These are phyloP conservation scores for Pseudanteris insignis DNA, from an alignment of 2,888 invertebrate genomes.

Conservation along the genomic window DNA sequence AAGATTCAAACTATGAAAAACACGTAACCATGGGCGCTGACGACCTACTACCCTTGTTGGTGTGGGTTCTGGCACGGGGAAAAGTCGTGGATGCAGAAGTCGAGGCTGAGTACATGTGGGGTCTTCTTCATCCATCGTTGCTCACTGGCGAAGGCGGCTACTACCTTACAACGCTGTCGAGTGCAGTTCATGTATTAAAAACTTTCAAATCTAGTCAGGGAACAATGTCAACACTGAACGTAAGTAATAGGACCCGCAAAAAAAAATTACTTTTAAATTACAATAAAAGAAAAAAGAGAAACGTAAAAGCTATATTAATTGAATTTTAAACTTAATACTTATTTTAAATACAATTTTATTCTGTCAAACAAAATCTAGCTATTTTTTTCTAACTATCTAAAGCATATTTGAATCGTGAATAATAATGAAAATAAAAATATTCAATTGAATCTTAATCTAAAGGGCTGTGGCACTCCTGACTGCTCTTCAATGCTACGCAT, in stretches of 20 bases:
- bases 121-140: constrained; percentile 87
- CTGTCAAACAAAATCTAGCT: neutral
- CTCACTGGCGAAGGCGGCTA: constrained; percentile 94
- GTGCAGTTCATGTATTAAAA: constrained; percentile 90
- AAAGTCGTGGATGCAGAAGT: constrained; percentile 92
- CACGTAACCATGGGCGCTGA: constrained; percentile 78
- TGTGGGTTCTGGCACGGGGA: constrained; percentile 90
- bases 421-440: too few relatives aligned
- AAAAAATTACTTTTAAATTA: too few relatives aligned
- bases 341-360: too few relatives aligned
- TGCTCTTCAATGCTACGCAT: constrained; percentile 85
- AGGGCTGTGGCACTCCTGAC: constrained; percentile 67
- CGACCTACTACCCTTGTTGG: constrained; percentile 90
- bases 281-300: too few relatives aligned
- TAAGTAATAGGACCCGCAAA: constrained; percentile 46
- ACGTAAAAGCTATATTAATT: too few relatives aligned
- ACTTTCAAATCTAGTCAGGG: constrained; percentile 68
- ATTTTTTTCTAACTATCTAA: neutral
- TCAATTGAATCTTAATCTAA: too few relatives aligned
- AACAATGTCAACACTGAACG: constrained; percentile 63
- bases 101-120: constrained; percentile 97
- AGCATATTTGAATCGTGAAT: too few relatives aligned
- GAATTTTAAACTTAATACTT: too few relatives aligned
- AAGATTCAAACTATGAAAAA: constrained; percentile 72
- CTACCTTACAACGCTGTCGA: constrained; percentile 91